Conservation (phyloP, 2,113 vertebrate genomes). For the Solea solea region DNA sequence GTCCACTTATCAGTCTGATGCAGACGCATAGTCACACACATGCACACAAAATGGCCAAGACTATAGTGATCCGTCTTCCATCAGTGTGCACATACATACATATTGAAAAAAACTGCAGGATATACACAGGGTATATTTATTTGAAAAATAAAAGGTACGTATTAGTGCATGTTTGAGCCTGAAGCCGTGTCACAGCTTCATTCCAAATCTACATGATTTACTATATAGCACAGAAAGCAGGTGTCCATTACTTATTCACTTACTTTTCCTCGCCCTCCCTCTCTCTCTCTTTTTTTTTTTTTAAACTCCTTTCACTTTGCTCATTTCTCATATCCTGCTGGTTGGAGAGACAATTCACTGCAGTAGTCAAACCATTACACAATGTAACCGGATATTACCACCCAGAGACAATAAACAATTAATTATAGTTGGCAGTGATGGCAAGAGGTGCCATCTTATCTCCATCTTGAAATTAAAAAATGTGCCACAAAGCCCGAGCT, state of each 20-base stretch:
- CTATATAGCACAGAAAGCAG: slow-evolving; percentile 21
- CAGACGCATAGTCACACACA: slow-evolving; percentile 41
- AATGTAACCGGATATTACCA: slow-evolving; percentile 63
- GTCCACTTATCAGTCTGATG: slow-evolving; percentile 62
- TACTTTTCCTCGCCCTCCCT: background rate
- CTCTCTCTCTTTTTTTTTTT: slow-evolving; percentile 20
- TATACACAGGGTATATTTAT: background rate
- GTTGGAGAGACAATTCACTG: slow-evolving; percentile 27
- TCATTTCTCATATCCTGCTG: slow-evolving; percentile 61
- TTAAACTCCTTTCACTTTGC: slow-evolving; percentile 40
- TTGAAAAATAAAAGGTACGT: background rate
- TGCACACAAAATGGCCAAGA: slow-evolving; percentile 5
- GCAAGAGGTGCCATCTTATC: slow-evolving; percentile 28
- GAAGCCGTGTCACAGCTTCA: background rate
- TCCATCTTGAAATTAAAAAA: slow-evolving; percentile 41
- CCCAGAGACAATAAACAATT: slow-evolving; percentile 58
- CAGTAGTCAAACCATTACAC: slow-evolving; percentile 38
- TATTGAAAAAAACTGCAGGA: background rate
- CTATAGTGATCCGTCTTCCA: background rate
- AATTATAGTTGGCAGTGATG: slow-evolving; percentile 46
- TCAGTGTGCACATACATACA: background rate
- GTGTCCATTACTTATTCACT: slow-evolving; percentile 12
- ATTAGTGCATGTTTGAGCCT: background rate
- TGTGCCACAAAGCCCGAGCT: slow-evolving; percentile 10
- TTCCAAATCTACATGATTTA: slow-evolving; percentile 20